A percentile compares a stretch with the other conserved stretches of the same genome.
Conservation (phyloP, 92 coral and sea anemone species). For the Pocillopora grandis region DNA sequence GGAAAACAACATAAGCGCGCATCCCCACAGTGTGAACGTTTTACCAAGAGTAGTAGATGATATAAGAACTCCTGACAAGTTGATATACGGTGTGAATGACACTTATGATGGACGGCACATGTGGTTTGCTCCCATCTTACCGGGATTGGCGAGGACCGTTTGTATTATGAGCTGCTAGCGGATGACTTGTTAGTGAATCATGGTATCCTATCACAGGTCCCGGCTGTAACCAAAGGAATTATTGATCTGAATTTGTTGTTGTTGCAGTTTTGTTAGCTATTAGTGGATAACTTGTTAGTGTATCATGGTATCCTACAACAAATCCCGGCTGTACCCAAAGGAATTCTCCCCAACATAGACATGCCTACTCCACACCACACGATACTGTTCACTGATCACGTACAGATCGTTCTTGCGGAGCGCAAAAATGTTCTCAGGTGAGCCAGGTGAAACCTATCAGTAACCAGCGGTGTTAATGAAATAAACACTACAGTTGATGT, state of each 20-base stretch:
- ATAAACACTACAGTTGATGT: too few species aligned
- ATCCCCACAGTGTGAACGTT: constrained; percentile 96
- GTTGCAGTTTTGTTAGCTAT: constrained; percentile 51
- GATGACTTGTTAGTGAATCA: constrained; percentile 94
- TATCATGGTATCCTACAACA: constrained; percentile 95
- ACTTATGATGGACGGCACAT: constrained; percentile 95
- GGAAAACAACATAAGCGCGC: constrained; percentile 81
- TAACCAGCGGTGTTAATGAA: too few species aligned
- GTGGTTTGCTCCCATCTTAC: constrained; percentile 96
- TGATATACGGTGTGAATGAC: constrained; percentile 87
- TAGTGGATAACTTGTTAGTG: constrained; percentile 92
- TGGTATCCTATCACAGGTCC: constrained; percentile 95
- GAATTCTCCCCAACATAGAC: constrained; percentile 91
- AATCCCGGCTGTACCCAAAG: constrained; percentile 87
- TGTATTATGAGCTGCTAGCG: constrained; percentile 49
- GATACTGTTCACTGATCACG: constrained; percentile 86
- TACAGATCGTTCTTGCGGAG: constrained; percentile 74
- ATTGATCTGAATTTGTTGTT: too few species aligned
- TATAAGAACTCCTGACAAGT: constrained; percentile 92
- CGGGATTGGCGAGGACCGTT: constrained; percentile 76
- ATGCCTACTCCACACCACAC: constrained; percentile 94
- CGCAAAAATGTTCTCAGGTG: constrained; percentile 74
- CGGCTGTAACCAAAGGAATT: constrained; percentile 85
- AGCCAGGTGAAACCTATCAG: too few species aligned
- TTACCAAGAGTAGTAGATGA: constrained; percentile 92